phyloP scores from a whole-genome alignment of 2,888 invertebrate genomes.

The Eurytoma adleriae region DNA sequence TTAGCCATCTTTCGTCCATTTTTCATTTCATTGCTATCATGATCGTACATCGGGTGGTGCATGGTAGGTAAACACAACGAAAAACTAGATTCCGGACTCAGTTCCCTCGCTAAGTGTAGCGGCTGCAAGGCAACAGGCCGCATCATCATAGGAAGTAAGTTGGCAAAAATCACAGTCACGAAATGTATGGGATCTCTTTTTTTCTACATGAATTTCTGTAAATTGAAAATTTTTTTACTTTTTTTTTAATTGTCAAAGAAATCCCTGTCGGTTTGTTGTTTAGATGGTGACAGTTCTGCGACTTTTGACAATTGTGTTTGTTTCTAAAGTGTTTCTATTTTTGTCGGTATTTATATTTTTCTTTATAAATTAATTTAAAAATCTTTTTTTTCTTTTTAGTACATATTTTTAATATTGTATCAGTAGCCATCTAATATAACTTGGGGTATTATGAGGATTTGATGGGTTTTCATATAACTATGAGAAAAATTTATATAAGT shows the following conservation, averaged over 20 bases:
- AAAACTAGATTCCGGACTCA: constrained; percentile 74
- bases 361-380: constrained; percentile 41
- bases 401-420: constrained; percentile 44
- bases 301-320: constrained; percentile 45
- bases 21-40: constrained; percentile 73
- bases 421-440: constrained; percentile 54
- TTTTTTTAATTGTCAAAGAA: constrained; percentile 56
- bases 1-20: constrained; percentile 65
- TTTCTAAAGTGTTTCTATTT: constrained; percentile 45
- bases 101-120: constrained; percentile 74
- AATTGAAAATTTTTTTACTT: constrained; percentile 53
- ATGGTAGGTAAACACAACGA: constrained; percentile 75
- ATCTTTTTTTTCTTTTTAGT: constrained; percentile 31
- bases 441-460: constrained; percentile 52
- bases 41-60: constrained; percentile 74
- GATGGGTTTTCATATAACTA: constrained; percentile 41
- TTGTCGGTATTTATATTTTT: constrained; percentile 33
- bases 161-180: constrained; percentile 69
- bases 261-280: constrained; percentile 64
- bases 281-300: constrained; percentile 68
- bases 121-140: constrained; percentile 75
- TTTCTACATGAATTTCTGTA: constrained; percentile 55
- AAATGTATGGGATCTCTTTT: constrained; percentile 66
- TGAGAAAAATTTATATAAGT: constrained; percentile 51
- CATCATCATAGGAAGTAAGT: constrained; percentile 75